phyloP scores from a whole-genome alignment of 2,113 vertebrate species.

The Acrocephalus arundinaceus region DNA sequence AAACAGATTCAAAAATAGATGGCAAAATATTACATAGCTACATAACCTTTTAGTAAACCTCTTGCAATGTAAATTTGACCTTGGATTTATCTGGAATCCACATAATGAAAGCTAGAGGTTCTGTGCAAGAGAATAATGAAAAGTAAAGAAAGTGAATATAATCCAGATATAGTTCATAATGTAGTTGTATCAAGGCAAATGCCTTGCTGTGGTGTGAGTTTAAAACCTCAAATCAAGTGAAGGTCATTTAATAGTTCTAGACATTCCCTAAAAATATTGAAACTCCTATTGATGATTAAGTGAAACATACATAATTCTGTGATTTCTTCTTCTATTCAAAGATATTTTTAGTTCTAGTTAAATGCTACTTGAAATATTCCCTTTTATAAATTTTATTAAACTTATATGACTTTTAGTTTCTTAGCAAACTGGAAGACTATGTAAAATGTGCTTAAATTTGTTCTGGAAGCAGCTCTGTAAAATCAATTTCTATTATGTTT shows the following conservation, averaged over 20 bases:
- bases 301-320: background rate
- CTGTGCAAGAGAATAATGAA: background rate
- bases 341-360: background rate
- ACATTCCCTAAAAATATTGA: background rate
- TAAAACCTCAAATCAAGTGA: background rate
- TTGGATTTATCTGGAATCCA: constrained; percentile 12
- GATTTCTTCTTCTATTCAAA: background rate
- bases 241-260: background rate
- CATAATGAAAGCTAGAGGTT: background rate
- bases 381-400: background rate
- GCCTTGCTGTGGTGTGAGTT: background rate
- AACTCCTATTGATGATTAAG: background rate
- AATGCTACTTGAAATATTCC: background rate
- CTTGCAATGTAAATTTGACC: constrained; percentile 24
- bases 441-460: background rate
- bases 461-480: background rate
- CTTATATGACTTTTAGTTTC: background rate
- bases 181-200: background rate
- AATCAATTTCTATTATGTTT: background rate
- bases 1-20: background rate
- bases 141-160: constrained; percentile 10
- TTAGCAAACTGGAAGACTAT: background rate
- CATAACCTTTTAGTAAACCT: background rate
- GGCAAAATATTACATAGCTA: background rate
- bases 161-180: background rate